Evolutionary conservation across 2,797 vertebrate genomes (phyloP), one percentile per base, ranked within the genome.

Genomic region (Dicrostonyx torquatus): DNA sequence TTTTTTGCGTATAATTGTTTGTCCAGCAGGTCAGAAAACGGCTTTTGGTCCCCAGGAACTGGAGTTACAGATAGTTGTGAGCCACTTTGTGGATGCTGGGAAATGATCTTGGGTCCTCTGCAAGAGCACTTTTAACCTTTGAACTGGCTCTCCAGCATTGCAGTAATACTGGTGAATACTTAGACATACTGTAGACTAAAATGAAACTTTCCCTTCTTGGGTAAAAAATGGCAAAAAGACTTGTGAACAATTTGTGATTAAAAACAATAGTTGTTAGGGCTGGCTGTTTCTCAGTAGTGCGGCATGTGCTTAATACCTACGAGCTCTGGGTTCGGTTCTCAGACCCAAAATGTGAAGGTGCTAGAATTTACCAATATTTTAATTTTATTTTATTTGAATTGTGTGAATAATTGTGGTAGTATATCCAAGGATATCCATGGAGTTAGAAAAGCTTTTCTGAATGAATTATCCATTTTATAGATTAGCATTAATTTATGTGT

Each of bases 401-500:
- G 17, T 82, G 48, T 90, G 75, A 93, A 79, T 93, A 80, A 68
- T 90, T 89, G 14, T 87, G 68, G 76, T 82, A 62, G 40, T 37
- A 91, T 37, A 6, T 72, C 31, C 10, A 22, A 94, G 68, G 34
- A 6, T 87, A 76, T 88, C 58, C 90, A 1, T 82, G 82, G 66
- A 60, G 68, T 94, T 70, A 55, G 50, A 82, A 60, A 58, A 80
- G 60, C 2, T 72, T 94, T 94, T 93, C 96, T 77, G 77, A 92
- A 87, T 88, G 62, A 92, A 87, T 91, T 93, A 82, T 70, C 31
- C 24, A 5, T 90, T 88, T 95, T 93, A 92, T 85, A 95, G 85
- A 40, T 91, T 89, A 93, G 75, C 50, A 37, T 93, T 95, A 85
- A 92, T 91, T 95, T 73, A 53, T 87, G 70, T 97, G 75, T 95